Evolutionary conservation across 2,797 vertebrate genomes (phyloP), one percentile per base, ranked within the genome.

Genomic region (Sebastes iracundus): DNA sequence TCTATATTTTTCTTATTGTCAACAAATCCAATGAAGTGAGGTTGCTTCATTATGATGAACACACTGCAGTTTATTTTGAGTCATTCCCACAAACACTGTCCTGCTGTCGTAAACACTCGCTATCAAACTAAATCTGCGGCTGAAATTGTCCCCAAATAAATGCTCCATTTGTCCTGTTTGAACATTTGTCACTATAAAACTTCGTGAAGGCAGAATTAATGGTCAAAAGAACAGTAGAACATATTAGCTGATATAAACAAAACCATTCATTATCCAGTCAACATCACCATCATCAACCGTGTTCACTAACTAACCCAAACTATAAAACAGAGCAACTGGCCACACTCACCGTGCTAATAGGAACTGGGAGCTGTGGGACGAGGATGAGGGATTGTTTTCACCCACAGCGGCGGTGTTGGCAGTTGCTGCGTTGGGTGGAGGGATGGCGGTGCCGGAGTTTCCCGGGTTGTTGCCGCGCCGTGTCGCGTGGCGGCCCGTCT

Each of bases 331-430:
- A n/a, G 3, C 8, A 1, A 20, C 23, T 4, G 38, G 28, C 53
- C 8, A 14, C 18, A 81, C 93, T 90, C 95, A 99, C 98, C 98
- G 97, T 93, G 98, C 95, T 94, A 99, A 97, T 91, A 99, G 97
- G 91, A 99, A 99, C 93, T 99, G 98, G 90, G 98, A 98, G 89
- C 95, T 98, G 93, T 99, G 98, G 89, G 96, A 93, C 61, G 96
- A 91, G 89, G 96, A 91, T 5, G 97, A 95, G 78, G 96, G 97
- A 92, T 96, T 97, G 95, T 93, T 97, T 81, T 99, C 98, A 4
- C 96, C 93, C 85, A 79, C 95, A 1, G 93, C 95, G 63, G 96
- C 95, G 65, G 95, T 93, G 95, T 96, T 98, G 95, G 85, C 84
- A 4, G 91, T 71, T 5, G 89, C 90, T 5, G 93, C 93, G 81